Conservation (phyloP, 2,888 invertebrate genomes). For the Drosophila atripex region DNA sequence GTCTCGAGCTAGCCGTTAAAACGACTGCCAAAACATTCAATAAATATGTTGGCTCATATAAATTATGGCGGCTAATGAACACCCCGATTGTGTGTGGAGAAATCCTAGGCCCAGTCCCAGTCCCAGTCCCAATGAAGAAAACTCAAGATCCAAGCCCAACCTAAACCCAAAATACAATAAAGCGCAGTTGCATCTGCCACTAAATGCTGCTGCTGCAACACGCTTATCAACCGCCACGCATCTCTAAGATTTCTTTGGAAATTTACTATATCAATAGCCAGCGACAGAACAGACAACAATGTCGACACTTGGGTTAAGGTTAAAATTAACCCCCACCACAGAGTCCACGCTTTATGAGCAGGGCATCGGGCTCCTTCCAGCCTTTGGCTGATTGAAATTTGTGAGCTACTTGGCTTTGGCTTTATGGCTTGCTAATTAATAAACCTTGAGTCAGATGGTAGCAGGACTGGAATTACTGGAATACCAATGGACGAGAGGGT, state of each 20-base stretch:
- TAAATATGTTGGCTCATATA: conserved; percentile 79
- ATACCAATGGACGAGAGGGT: neutral
- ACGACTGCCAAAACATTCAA: conserved; percentile 78
- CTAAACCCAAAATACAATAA: conserved; percentile 54
- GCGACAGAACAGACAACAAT: conserved; percentile 49
- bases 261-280: conserved; percentile 74
- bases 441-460: conserved; percentile 24
- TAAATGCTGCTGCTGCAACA: conserved; percentile 36
- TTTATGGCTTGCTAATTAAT: conserved; percentile 74
- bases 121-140: conserved; percentile 9
- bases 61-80: conserved; percentile 78
- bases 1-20: conserved; percentile 63
- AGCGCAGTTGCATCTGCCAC: conserved; percentile 67
- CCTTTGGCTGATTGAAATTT: conserved; percentile 66
- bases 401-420: conserved; percentile 75
- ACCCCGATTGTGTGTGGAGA: conserved; percentile 47
- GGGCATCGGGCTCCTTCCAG: conserved; percentile 18
- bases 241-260: conserved; percentile 76
- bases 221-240: conserved; percentile 73
- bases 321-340: conserved; percentile 25
- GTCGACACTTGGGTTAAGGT: conserved; percentile 60
- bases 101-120: conserved; percentile 6
- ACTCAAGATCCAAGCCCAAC: conserved; percentile 17
- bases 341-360: conserved; percentile 33
- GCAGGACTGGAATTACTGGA: conserved; percentile 5